Evolutionary conservation across 2,888 invertebrate genomes (phyloP).

Genomic region (Patella pellucida): DNA sequence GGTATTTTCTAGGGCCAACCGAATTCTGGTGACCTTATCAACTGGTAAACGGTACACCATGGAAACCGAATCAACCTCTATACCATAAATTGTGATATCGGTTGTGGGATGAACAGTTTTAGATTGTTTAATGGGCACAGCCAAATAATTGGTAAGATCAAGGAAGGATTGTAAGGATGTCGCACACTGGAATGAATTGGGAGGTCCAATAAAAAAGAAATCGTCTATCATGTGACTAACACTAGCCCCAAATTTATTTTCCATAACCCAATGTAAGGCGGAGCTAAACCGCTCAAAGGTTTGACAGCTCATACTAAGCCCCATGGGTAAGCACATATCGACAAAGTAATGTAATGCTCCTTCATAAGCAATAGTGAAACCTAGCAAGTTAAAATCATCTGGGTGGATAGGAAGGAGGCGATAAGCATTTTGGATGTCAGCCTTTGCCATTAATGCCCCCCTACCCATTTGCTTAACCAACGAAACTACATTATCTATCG

Average conservation of each 20-base stretch:
- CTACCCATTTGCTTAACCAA: constrained; percentile 6
- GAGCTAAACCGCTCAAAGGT: constrained; percentile 7
- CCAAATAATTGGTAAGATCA: background rate
- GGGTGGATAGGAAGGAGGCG: background rate
- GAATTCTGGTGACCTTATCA: background rate
- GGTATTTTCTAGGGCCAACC: background rate
- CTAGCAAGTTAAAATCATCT: too few species aligned
- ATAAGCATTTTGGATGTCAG: constrained; percentile 4
- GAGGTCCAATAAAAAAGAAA: background rate
- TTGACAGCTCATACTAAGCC: constrained; percentile 1
- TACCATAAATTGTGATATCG: background rate
- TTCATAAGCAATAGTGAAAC: background rate
- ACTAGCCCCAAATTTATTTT: background rate
- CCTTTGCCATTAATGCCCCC: background rate
- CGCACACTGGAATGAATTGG: background rate
- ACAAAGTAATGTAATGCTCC: background rate
- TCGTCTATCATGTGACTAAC: background rate
- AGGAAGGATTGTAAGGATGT: background rate
- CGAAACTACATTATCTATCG: background rate
- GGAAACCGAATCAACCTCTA: background rate
- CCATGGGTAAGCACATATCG: constrained; percentile 12
- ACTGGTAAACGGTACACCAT: background rate
- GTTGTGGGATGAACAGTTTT: background rate
- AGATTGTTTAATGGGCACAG: background rate
- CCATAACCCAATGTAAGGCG: constrained; percentile 13